Conservation (phyloP, 23 tunicate genomes). For the Corella eumyota region DNA sequence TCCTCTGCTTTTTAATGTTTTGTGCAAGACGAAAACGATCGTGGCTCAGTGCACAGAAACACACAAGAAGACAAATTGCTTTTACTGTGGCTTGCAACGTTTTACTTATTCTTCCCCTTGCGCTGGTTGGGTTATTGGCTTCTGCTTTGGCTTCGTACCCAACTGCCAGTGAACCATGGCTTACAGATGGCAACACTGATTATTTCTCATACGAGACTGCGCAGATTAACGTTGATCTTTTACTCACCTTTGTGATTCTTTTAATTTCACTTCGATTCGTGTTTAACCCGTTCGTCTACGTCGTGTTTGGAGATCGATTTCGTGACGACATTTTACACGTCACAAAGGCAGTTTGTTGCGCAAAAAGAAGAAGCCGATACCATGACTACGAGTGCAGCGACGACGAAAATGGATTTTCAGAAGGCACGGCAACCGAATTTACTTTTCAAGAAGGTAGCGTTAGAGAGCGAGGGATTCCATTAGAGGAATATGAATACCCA, state of each 20-base stretch:
- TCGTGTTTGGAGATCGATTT: constrained; percentile 39
- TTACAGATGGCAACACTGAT: background rate
- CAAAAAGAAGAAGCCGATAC: background rate
- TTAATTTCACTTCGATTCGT: constrained; percentile 37
- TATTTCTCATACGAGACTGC: constrained; percentile 1
- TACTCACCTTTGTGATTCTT: constrained; percentile 39
- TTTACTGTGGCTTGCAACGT: constrained; percentile 49
- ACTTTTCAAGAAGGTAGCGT: constrained; percentile 3
- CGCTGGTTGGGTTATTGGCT: constrained; percentile 36
- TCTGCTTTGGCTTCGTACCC: constrained; percentile 51
- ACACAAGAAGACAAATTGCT: constrained; percentile 53
- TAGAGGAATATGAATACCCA: too few species aligned
- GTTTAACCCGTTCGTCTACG: constrained; percentile 51
- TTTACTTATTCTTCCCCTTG: constrained; percentile 42
- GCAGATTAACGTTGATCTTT: constrained; percentile 40
- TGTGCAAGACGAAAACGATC: constrained; percentile 49
- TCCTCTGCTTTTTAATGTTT: constrained; percentile 48
- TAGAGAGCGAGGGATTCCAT: too few species aligned
- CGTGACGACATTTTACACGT: constrained; percentile 23
- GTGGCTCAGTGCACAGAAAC: constrained; percentile 45
- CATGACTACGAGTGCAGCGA: constrained; percentile 8
- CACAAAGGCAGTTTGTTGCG: constrained; percentile 6
- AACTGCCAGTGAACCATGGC: constrained; percentile 25
- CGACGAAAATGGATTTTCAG: constrained; percentile 1
- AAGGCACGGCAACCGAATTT: background rate